Percentiles rank a stretch among this genome's conserved stretches.
These are phyloP conservation scores for Leptodactylus fallax DNA, from an alignment of 2,797 vertebrate genomes.

Conservation along the genomic window DNA sequence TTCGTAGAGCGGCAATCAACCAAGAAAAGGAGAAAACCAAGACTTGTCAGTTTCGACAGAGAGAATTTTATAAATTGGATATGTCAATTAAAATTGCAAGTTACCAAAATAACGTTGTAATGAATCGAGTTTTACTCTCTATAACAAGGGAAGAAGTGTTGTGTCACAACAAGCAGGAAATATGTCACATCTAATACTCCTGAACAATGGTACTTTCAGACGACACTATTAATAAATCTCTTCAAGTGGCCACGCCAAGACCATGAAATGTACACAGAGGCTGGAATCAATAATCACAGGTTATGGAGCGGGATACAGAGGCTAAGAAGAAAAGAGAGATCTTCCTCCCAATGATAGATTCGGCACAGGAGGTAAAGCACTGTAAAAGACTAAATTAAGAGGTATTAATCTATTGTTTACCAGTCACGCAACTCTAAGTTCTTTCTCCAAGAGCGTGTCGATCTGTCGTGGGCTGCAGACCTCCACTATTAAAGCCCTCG, in stretches of 20 bases:
- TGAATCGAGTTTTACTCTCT: conserved; percentile 42
- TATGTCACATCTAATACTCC: conserved; percentile 40
- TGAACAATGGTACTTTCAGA: conserved; percentile 51
- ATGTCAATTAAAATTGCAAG: conserved; percentile 44
- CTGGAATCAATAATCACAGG: conserved; percentile 70
- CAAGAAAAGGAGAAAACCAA: background rate
- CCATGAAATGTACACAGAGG: conserved; percentile 71
- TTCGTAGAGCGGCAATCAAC: background rate
- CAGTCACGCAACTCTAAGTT: conserved; percentile 70
- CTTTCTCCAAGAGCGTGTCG: conserved; percentile 72
- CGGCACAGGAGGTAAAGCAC: conserved; percentile 67
- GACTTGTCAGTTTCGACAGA: background rate
- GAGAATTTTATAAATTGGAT: conserved; percentile 43
- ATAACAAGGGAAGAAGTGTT: conserved; percentile 41
- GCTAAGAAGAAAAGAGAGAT: conserved; percentile 28
- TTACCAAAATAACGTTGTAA: conserved; percentile 38
- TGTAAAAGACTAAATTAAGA: conserved; percentile 73
- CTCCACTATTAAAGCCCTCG: conserved; percentile 70
- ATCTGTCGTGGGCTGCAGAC: conserved; percentile 69
- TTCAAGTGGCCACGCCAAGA: conserved; percentile 66
- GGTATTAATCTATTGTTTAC: conserved; percentile 71
- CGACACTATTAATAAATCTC: conserved; percentile 51
- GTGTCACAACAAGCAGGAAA: conserved; percentile 30
- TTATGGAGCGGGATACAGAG: conserved; percentile 52
- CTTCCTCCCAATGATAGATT: conserved; percentile 66